These are phyloP conservation scores for Merodon equestris DNA, from an alignment of 2,888 invertebrate species.

Conservation along the genomic window DNA sequence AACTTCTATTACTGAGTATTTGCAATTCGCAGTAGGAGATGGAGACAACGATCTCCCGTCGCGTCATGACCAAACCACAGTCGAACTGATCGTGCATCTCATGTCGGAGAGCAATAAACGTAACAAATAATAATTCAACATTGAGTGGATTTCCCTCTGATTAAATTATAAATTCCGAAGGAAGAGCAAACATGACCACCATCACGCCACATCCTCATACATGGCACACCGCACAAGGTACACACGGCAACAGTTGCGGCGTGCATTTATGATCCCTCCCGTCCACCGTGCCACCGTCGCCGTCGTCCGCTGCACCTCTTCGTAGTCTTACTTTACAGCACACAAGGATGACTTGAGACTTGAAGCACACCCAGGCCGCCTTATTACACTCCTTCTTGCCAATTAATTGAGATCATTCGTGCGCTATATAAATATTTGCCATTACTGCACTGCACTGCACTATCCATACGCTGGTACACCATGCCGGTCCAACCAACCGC, in stretches of 20 bases:
- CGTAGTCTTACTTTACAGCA: no score
- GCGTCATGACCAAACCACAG: no score
- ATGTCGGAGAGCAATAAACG: conserved; percentile 46
- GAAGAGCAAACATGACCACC: conserved; percentile 60
- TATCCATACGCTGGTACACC: no score
- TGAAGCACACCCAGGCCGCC: conserved; percentile 45
- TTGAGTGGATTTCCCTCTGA: conserved; percentile 35
- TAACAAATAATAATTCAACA: conserved; percentile 49
- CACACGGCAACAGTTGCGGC: conserved; percentile 14
- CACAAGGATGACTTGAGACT: conserved; percentile 18
- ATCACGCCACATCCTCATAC: neutral
- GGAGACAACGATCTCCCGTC: no score
- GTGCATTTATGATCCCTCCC: conserved; percentile 53
- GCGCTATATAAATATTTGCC: conserved; percentile 66
- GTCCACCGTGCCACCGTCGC: neutral
- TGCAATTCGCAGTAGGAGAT: no score
- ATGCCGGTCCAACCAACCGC: conserved; percentile 4
- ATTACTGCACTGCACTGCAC: conserved; percentile 28
- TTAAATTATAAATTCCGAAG: conserved; percentile 64
- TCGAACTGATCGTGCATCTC: conserved; percentile 38
- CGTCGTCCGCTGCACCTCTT: no score
- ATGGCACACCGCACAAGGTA: conserved; percentile 4
- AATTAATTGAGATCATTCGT: conserved; percentile 68
- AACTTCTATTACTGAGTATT: no score
- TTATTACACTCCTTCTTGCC: conserved; percentile 52